Evolutionary conservation across 2,888 invertebrate species (phyloP).

Genomic region (Drosophila pegasa): DNA sequence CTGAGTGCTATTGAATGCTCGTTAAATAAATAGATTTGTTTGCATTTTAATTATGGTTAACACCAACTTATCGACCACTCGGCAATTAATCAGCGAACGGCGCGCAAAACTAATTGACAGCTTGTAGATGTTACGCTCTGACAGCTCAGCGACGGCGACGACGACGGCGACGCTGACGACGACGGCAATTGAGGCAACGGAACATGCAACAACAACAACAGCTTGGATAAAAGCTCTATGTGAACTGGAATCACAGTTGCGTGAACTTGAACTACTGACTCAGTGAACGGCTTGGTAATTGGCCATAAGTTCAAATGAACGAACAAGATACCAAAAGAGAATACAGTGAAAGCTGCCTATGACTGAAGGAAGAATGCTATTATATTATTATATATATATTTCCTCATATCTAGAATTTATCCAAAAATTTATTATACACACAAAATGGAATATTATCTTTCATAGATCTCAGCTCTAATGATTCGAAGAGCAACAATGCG

Average conservation of each 20-base stretch:
- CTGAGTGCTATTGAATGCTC: conserved; percentile 27
- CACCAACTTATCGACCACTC: conserved; percentile 46
- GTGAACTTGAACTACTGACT: conserved; percentile 47
- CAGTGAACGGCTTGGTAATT: conserved; percentile 18
- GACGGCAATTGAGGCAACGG: conserved; percentile 13
- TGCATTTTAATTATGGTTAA: conserved; percentile 37
- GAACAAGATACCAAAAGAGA: neutral
- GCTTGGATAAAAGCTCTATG: conserved; percentile 8
- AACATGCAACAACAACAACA: conserved; percentile 43
- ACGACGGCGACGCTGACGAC: conserved; percentile 16
- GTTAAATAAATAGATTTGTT: conserved; percentile 37
- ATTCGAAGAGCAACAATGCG: conserved; percentile 1
- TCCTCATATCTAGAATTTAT: neutral
- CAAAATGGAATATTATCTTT: neutral
- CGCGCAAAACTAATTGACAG: conserved; percentile 54
- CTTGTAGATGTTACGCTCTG: conserved; percentile 59
- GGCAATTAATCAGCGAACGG: conserved; percentile 60
- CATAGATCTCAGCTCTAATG: neutral
- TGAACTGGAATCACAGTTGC: conserved; percentile 22
- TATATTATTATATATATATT: neutral
- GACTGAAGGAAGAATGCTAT: too few relatives aligned
- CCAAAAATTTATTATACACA: neutral
- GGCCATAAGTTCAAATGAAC: neutral
- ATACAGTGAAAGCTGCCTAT: neutral
- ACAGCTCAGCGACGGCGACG: conserved; percentile 42